Evolutionary conservation across 2,113 vertebrate species (phyloP).

Genomic region (Muntiacus reevesi): DNA sequence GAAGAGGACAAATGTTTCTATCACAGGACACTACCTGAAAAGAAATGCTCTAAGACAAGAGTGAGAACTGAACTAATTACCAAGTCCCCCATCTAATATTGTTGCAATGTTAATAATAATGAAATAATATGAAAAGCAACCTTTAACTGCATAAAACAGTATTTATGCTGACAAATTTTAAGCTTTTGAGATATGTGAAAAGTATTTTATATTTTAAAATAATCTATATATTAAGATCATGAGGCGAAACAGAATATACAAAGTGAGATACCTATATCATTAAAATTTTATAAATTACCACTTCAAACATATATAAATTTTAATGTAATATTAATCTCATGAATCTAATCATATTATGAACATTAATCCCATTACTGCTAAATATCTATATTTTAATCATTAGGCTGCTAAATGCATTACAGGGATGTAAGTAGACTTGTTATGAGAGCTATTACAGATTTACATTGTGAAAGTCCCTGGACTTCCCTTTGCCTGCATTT

Average conservation of each 20-base stretch:
- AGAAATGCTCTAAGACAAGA: neutral
- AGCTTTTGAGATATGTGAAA: neutral
- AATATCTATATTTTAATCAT: slow-evolving; percentile 65
- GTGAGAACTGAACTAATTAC: neutral
- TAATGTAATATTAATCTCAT: slow-evolving; percentile 55
- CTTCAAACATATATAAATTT: slow-evolving; percentile 60
- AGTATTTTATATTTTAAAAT: slow-evolving; percentile 23
- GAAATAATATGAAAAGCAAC: neutral
- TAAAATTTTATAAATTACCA: slow-evolving; percentile 59
- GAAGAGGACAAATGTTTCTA: neutral
- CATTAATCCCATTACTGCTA: slow-evolving; percentile 58
- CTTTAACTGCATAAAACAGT: neutral
- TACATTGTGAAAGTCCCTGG: slow-evolving; percentile 31
- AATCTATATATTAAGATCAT: slow-evolving; percentile 38
- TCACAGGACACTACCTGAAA: neutral
- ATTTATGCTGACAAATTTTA: neutral
- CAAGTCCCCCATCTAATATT: neutral
- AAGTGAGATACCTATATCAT: slow-evolving; percentile 51
- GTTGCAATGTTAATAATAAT: neutral
- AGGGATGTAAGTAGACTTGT: neutral
- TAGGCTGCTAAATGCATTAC: neutral
- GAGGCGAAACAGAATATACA: slow-evolving; percentile 35
- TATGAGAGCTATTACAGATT: slow-evolving; percentile 22
- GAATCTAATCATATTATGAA: slow-evolving; percentile 65
- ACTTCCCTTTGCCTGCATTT: slow-evolving; percentile 43